Conservation (phyloP, 2,888 invertebrate genomes). For the Apotomis turbidana region DNA sequence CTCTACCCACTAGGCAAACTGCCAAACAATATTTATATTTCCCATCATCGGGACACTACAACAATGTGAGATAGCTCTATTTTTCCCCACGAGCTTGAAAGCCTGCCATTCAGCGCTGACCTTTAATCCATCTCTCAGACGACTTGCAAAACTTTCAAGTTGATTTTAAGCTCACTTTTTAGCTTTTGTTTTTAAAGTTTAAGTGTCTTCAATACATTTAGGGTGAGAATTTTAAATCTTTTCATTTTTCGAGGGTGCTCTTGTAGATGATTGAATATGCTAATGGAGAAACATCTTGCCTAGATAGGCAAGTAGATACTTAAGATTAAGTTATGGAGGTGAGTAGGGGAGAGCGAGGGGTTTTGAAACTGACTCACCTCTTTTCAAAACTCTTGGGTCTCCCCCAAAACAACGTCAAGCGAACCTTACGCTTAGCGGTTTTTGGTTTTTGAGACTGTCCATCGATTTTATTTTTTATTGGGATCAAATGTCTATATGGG, state of each 20-base stretch:
- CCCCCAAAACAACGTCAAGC: too few relatives aligned
- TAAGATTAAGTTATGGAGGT: too few relatives aligned
- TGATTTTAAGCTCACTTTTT: conserved; percentile 5
- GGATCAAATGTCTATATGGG: too few relatives aligned
- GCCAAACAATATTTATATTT: conserved; percentile 32
- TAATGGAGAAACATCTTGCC: not conserved
- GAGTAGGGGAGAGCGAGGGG: too few relatives aligned
- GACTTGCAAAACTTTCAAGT: conserved; percentile 17
- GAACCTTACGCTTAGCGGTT: too few relatives aligned
- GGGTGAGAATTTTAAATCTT: conserved; percentile 1
- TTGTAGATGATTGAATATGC: conserved; percentile 1
- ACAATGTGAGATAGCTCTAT: conserved; percentile 22
- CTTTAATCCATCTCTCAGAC: conserved; percentile 19
- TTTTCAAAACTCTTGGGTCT: too few relatives aligned
- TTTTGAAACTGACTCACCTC: too few relatives aligned
- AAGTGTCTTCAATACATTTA: conserved; percentile 10
- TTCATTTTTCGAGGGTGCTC: not conserved
- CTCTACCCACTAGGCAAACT: conserved; percentile 26
- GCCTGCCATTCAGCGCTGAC: conserved; percentile 25
- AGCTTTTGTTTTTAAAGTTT: conserved; percentile 25
- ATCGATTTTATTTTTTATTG: too few relatives aligned
- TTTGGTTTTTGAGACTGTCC: too few relatives aligned
- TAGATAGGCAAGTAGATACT: not conserved
- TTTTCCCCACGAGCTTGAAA: conserved; percentile 24
- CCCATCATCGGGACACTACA: conserved; percentile 14